Evolutionary conservation across 2,888 invertebrate genomes (phyloP).

Genomic region (Epinotia bilunana): DNA sequence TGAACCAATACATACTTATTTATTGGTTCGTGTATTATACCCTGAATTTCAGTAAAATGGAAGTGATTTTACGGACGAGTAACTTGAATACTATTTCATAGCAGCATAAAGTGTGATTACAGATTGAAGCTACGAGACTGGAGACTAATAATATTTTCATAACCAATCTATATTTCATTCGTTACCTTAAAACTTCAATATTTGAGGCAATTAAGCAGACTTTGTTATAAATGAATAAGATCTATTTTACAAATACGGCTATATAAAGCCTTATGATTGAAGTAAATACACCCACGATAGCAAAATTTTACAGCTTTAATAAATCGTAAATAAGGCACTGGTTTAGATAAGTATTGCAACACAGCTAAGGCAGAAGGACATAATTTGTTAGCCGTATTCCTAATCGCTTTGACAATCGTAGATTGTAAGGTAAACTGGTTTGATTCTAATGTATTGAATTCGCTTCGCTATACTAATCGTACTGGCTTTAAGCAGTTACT

Average conservation of each 20-base stretch:
- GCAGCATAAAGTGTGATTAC: not conserved
- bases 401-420: constrained; percentile 37
- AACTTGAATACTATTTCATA: constrained; percentile 16
- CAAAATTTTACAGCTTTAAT: constrained; percentile 32
- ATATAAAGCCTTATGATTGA: not conserved
- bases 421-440: constrained; percentile 43
- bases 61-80: not conserved
- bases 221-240: constrained; percentile 5
- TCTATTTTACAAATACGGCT: not conserved
- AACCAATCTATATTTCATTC: not conserved
- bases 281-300: constrained; percentile 16
- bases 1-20: too few relatives aligned
- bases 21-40: too few relatives aligned
- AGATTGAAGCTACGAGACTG: not conserved
- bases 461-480: not conserved
- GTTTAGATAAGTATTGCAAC: constrained; percentile 28
- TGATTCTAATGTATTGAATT: constrained; percentile 20
- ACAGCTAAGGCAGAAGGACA: constrained; percentile 36
- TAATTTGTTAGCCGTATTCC: constrained; percentile 32
- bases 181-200: not conserved
- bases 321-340: constrained; percentile 27
- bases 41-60: not conserved
- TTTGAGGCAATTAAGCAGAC: constrained; percentile 1
- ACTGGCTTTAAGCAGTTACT: not conserved
- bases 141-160: constrained; percentile 13